Evolutionary conservation across 2,113 vertebrate genomes (phyloP).

Genomic region (Oryzias woworae): DNA sequence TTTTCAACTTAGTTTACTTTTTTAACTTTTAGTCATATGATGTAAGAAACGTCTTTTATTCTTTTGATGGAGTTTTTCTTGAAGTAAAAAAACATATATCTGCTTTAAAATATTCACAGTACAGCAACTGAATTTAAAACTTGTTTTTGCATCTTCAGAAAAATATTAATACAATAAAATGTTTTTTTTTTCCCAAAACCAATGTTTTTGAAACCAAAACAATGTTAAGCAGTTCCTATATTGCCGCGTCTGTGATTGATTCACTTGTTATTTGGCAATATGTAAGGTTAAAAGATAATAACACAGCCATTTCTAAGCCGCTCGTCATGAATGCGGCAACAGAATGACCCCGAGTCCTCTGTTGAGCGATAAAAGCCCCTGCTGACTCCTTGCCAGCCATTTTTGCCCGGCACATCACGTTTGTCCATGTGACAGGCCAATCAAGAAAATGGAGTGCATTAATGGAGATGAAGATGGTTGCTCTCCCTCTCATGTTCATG

Average conservation of each 20-base stretch:
- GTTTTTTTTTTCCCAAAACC: no score
- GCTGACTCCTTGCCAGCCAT: constrained; percentile 41
- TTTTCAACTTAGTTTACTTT: no score
- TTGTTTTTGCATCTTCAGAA: no score
- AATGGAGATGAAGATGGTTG: constrained; percentile 69
- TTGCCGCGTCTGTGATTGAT: constrained; percentile 45
- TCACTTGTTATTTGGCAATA: constrained; percentile 30
- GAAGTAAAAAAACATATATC: no score
- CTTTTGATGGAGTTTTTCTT: no score
- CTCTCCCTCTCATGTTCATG: constrained; percentile 1
- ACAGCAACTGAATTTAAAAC: no score
- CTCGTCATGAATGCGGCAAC: constrained; percentile 28
- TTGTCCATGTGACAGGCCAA: constrained; percentile 69
- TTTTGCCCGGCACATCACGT: constrained; percentile 44
- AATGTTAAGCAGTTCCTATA: constrained; percentile 16
- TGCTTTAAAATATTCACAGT: no score
- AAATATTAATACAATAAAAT: no score
- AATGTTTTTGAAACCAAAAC: neutral
- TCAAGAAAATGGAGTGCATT: constrained; percentile 73
- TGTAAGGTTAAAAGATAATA: constrained; percentile 12
- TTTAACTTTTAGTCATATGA: no score
- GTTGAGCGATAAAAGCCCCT: constrained; percentile 48
- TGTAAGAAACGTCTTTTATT: no score
- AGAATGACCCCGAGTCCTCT: constrained; percentile 45
- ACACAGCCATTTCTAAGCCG: constrained; percentile 16